Percentiles rank a stretch among this genome's conserved stretches.
Conservation (phyloP, 2,113 vertebrate species). For the Plecturocebus donacophilus region DNA sequence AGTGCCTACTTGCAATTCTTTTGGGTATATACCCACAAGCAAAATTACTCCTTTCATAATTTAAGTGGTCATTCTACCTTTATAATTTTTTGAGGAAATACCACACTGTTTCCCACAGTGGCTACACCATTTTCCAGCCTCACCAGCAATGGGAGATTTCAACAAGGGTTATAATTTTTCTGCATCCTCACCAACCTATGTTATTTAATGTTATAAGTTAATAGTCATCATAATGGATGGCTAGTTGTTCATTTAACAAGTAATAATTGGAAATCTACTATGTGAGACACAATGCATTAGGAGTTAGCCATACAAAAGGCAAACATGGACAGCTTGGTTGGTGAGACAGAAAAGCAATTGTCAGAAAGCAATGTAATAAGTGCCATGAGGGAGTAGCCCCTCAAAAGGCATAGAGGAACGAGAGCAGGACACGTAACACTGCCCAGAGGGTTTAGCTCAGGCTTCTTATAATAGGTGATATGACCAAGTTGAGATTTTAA, state of each 20-base stretch:
- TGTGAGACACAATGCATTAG: background rate
- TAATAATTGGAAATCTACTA: background rate
- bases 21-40: background rate
- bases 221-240: background rate
- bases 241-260: background rate
- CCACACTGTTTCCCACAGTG: background rate
- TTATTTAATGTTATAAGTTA: background rate
- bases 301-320: background rate
- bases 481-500: background rate
- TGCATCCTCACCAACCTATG: background rate
- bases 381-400: background rate
- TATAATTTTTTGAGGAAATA: background rate
- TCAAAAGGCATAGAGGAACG: background rate
- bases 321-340: background rate
- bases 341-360: background rate
- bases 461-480: background rate
- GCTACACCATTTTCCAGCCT: background rate
- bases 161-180: background rate
- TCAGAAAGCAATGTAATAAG: background rate
- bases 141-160: background rate
- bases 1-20: background rate
- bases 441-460: background rate
- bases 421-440: background rate
- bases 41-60: background rate
- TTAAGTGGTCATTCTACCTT: background rate